Base-by-base conservation (phyloP, 1,140 invertebrate species). In the Drosophila cardini region DNA sequence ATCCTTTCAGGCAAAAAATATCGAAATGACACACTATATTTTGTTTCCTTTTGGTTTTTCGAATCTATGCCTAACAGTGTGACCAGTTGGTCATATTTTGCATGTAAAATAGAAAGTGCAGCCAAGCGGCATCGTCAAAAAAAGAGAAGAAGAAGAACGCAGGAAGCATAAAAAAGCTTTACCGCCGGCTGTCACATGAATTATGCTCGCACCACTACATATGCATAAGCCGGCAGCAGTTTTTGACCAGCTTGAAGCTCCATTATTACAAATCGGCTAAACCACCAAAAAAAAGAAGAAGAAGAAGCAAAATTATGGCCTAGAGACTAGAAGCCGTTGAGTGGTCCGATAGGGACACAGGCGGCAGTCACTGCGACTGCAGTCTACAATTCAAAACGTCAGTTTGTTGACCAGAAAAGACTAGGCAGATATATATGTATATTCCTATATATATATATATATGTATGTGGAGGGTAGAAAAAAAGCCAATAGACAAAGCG, bases 381-480 rank as follows among this genome's bases (percentile, higher is more conserved):
- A 87, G 84, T 87, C 84, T 63, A 87, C 84, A 87, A 87, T 80
- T 87, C 83, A 86, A 30, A 38, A 36, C 9, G 57, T 30, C 38
- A 61, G 21, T 57, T 57, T 64, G 36, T 34, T 65, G 45, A 30
- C 36, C 30, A 43, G 61, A 18, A 48, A 58, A 30, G 57, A 53
- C 45, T 45, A 61, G 58, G 38, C 48, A 55, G 30, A 55, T 56
- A 43, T 53, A n/a, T n/a, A n/a, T n/a, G n/a, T n/a, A n/a, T n/a
- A 10, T 4, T 13, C n/a, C 32, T 5, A 5, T 9, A 38, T 11
- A 7, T 2, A 15, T 30, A 38, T 8, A 50, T 1, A 4, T 0
- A 15, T 30, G 26, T 8, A 50, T 2, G 4, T 0, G n/a, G 0
- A n/a, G 13, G 30, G 43, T 26, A 36, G 0, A 6, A 30, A 34